Evolutionary conservation across 2,113 vertebrate species (phyloP).

Genomic region (Stomatorhinus ivindoensis): DNA sequence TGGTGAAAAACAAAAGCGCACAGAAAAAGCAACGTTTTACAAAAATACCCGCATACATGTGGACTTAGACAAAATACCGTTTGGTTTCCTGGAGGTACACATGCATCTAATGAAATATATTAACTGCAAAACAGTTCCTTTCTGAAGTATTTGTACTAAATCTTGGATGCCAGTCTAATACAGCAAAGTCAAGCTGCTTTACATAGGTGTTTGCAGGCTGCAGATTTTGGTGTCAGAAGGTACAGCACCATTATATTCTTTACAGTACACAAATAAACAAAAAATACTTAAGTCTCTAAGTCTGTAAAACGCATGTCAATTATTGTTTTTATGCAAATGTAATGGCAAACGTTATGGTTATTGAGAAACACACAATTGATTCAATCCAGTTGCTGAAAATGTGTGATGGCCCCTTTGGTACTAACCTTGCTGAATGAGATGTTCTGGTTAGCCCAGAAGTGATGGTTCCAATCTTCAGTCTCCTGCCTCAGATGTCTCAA

Average conservation of each 20-base stretch:
- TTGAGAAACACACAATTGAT: not conserved
- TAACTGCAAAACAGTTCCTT: not conserved
- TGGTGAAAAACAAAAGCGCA: too few relatives aligned
- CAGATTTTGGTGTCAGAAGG: not conserved
- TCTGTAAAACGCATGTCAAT: not conserved
- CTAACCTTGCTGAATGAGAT: conserved; percentile 70
- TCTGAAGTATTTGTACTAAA: not conserved
- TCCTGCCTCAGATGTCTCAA: conserved; percentile 77
- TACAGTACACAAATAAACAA: not conserved
- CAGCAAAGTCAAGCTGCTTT: not conserved
- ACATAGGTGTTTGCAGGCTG: not conserved
- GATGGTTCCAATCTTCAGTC: conserved; percentile 82
- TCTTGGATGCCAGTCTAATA: not conserved
- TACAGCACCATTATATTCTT: not conserved
- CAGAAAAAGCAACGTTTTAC: too few relatives aligned
- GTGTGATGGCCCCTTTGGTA: too few relatives aligned
- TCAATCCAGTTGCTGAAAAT: not conserved
- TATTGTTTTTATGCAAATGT: not conserved
- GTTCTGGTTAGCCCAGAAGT: conserved; percentile 85
- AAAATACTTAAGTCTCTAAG: not conserved
- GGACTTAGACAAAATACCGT: not conserved
- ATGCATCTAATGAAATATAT: not conserved
- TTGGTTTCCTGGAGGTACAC: not conserved
- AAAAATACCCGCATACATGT: too few relatives aligned
- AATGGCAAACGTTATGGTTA: not conserved